Evolutionary conservation across 2,113 vertebrate species (phyloP).

Genomic region (Beaufortia kweichowensis): DNA sequence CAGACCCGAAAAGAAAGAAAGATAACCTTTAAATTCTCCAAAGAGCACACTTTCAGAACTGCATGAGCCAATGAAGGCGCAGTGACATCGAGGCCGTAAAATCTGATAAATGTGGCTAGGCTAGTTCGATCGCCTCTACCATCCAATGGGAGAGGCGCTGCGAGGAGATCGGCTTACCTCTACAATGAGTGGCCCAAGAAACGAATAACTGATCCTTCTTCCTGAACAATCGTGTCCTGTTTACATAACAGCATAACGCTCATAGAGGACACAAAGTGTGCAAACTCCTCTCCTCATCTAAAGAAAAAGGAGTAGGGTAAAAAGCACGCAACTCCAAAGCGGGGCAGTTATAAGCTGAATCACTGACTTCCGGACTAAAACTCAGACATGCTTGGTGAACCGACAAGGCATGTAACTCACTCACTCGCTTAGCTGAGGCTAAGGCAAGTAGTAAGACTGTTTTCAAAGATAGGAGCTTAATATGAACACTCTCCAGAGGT

Average conservation of each 20-base stretch:
- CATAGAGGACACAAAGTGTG: background rate
- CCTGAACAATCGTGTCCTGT: no score
- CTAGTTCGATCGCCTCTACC: background rate
- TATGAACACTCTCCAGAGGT: no score
- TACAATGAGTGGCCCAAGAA: background rate
- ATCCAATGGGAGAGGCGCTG: background rate
- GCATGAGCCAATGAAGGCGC: no score
- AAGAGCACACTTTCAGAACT: no score
- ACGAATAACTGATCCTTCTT: background rate
- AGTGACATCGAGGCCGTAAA: no score
- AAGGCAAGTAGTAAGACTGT: no score
- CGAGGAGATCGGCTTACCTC: background rate
- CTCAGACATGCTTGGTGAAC: background rate
- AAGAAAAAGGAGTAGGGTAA: background rate
- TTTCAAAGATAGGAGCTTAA: no score
- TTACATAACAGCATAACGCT: no score
- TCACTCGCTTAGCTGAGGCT: no score
- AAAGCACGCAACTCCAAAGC: background rate
- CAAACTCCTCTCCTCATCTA: background rate
- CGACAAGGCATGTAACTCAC: background rate
- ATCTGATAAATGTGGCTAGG: no score
- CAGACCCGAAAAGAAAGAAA: no score
- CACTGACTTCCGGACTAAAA: background rate
- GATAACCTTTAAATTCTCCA: no score
- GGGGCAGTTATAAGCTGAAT: constrained; percentile 5